phyloP scores from a whole-genome alignment of 2,113 vertebrate genomes.

The Chaenocephalus aceratus region DNA sequence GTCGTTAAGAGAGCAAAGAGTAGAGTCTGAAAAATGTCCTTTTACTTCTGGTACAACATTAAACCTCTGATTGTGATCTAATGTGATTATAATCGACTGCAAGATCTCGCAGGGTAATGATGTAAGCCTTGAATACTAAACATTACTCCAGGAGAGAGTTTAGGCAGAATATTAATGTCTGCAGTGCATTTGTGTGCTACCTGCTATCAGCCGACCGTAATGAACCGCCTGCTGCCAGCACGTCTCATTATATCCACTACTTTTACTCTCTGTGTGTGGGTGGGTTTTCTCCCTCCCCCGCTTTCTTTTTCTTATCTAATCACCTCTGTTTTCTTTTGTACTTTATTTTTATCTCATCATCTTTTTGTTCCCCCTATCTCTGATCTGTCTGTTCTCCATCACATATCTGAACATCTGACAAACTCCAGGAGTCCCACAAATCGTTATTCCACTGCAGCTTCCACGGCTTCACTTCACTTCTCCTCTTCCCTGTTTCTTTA shows the following conservation, averaged over 20 bases:
- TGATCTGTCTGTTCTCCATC: slow-evolving; percentile 39
- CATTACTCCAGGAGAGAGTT: slow-evolving; percentile 31
- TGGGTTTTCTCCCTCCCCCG: slow-evolving; percentile 29
- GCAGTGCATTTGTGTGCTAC: slow-evolving; percentile 49
- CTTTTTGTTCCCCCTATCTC: slow-evolving; percentile 36
- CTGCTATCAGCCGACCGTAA: slow-evolving; percentile 59
- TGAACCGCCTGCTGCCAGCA: slow-evolving; percentile 54
- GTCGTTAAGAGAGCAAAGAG: background rate
- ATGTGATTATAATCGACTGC: background rate
- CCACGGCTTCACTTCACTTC: slow-evolving; percentile 18
- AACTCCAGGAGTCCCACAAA: slow-evolving; percentile 43
- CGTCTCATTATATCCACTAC: slow-evolving; percentile 65
- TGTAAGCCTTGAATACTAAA: slow-evolving; percentile 41
- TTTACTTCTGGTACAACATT: background rate
- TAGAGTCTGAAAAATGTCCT: background rate
- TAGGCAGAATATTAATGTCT: slow-evolving; percentile 44
- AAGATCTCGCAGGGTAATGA: background rate
- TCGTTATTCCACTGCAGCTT: slow-evolving; percentile 36
- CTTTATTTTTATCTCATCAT: slow-evolving; percentile 24
- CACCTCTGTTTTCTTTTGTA: slow-evolving; percentile 9
- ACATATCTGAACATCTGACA: slow-evolving; percentile 24
- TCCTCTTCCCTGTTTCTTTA: slow-evolving; percentile 26
- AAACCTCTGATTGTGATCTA: background rate
- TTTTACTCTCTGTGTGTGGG: slow-evolving; percentile 8
- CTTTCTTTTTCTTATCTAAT: slow-evolving; percentile 33